phyloP scores from a whole-genome alignment of 2,888 invertebrate species.

The Agrochola lota region DNA sequence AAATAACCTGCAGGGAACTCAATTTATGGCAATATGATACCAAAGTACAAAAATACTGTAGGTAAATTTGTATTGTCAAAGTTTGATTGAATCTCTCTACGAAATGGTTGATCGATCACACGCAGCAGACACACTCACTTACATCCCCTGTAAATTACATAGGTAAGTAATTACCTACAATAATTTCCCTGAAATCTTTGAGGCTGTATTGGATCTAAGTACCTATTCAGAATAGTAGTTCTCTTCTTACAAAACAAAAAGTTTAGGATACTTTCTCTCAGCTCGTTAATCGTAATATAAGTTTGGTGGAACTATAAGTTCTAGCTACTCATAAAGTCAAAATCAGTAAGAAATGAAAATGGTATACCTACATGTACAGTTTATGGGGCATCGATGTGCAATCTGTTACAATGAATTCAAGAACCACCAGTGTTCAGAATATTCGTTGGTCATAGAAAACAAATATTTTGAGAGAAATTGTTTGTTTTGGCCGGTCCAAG shows the following conservation, averaged over 20 bases:
- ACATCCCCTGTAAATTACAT: neutral
- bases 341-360: neutral
- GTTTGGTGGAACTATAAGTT: neutral
- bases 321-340: neutral
- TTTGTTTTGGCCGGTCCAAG: neutral
- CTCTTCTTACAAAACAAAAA: neutral
- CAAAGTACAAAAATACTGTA: neutral
- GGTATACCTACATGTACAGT: neutral
- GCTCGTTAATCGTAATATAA: neutral
- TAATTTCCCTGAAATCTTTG: constrained; percentile 17
- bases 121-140: neutral
- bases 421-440: neutral
- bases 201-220: neutral
- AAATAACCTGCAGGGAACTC: neutral
- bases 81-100: constrained; percentile 8
- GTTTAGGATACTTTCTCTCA: no score
- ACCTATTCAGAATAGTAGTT: neutral
- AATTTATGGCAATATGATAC: neutral
- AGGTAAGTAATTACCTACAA: neutral
- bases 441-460: neutral
- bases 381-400: neutral
- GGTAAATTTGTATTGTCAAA: constrained; percentile 1
- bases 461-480: neutral
- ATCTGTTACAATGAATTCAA: neutral
- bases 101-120: constrained; percentile 8